A percentile compares a stretch with the other conserved stretches of the same genome.
Evolutionary conservation across 2,113 vertebrate genomes (phyloP).

Genomic region (Bujurquina vittata): DNA sequence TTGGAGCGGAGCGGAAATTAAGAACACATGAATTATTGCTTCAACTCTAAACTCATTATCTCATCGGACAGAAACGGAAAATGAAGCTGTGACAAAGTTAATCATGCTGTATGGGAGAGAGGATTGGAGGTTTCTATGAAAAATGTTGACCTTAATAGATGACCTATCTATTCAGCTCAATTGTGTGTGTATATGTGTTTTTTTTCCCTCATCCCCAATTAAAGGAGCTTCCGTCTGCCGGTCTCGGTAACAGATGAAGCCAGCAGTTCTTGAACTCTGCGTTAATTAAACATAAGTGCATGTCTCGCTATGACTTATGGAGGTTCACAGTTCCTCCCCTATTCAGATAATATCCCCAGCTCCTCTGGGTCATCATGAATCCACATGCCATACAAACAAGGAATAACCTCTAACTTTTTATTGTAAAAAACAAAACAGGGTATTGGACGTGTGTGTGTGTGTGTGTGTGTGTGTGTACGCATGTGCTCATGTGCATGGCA

Average conservation of each 20-base stretch:
- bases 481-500: background rate
- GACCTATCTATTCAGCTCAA: slow-evolving; percentile 67
- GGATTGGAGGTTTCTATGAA: slow-evolving; percentile 59
- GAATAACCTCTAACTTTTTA: slow-evolving; percentile 23
- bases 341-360: slow-evolving; percentile 48
- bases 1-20: slow-evolving; percentile 30
- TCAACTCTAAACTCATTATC: slow-evolving; percentile 71
- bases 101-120: slow-evolving; percentile 44
- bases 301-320: slow-evolving; percentile 52
- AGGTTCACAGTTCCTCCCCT: slow-evolving; percentile 26
- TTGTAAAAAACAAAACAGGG: slow-evolving; percentile 18
- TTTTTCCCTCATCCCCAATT: slow-evolving; percentile 67
- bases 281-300: slow-evolving; percentile 78
- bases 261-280: slow-evolving; percentile 66
- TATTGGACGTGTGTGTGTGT: slow-evolving; percentile 7
- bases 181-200: background rate
- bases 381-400: slow-evolving; percentile 39
- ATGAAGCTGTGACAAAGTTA: slow-evolving; percentile 71
- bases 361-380: slow-evolving; percentile 41
- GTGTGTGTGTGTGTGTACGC: background rate
- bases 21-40: slow-evolving; percentile 55
- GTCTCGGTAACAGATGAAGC: slow-evolving; percentile 63
- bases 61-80: slow-evolving; percentile 51
- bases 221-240: slow-evolving; percentile 62
- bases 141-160: slow-evolving; percentile 69